Base-by-base conservation (phyloP, 2,797 vertebrate species). In the Sparidentex hasta region DNA sequence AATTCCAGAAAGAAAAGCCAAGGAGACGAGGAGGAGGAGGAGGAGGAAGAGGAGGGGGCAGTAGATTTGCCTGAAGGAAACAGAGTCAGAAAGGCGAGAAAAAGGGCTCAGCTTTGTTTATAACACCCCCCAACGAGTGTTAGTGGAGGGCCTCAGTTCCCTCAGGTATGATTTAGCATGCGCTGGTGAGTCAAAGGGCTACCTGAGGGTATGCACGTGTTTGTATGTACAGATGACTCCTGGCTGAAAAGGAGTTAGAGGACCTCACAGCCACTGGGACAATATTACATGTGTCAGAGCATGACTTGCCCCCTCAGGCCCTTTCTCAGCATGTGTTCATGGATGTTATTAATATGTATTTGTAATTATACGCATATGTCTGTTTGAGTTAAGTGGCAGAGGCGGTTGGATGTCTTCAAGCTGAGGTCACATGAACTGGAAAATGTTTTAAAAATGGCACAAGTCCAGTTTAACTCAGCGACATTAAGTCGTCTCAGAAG, bases 91-190 rank as follows among this genome's bases (percentile, higher is more conserved):
- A 63, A 75, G 55, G 83, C 41, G 46, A 82, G 66, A 81, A 82
- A 79, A 78, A 74, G 77, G 88, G 78, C 91, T 87, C 91, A 93
- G 89, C 91, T 90, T 93, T 93, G 93, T 92, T 91, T 93, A 84
- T 82, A 86, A 87, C 71, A 69, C 69, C 91, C 87, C 88, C 71
- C 80, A 86, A 91, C 81, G 70, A 63, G 83, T 80, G 81, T 88
- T 88, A 64, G 65, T 17, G 17, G 58, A 41, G 74, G 72, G 82
- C 65, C 87, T 76, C 52, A 69, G 74, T 83, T 75, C 83, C 87
- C 85, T 58, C 65, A 74, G 87, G 87, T 87, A 57, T 65, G 54
- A 88, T 83, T 90, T 83, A 74, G 44, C 69, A 89, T 85, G 85
- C 89, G 76, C 72, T 74, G 48, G 70, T 80, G 78, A 85, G 69